phyloP scores from a whole-genome alignment of 2,113 vertebrate genomes.

The Atrichornis clamosus region DNA sequence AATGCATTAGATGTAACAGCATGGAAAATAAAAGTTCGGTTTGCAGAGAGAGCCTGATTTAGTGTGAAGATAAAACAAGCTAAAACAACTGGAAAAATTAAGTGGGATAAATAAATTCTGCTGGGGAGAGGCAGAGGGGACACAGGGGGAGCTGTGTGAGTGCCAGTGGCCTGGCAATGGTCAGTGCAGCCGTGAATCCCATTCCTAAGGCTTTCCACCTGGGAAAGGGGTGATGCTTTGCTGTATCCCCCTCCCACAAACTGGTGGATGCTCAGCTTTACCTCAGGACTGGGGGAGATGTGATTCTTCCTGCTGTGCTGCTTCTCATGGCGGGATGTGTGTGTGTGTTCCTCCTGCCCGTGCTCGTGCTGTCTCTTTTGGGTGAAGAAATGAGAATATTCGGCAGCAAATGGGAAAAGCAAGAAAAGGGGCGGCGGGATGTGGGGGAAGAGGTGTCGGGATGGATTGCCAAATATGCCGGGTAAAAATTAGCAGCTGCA shows the following conservation, averaged over 20 bases:
- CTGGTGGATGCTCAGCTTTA: neutral
- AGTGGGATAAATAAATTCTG: neutral
- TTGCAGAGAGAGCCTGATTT: neutral
- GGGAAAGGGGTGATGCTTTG: neutral
- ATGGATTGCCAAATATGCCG: constrained; percentile 66
- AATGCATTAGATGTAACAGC: constrained; percentile 48
- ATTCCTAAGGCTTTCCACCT: neutral
- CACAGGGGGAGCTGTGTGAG: neutral
- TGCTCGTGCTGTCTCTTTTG: neutral
- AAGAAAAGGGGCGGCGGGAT: neutral
- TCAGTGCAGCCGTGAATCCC: neutral
- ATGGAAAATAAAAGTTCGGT: constrained; percentile 38
- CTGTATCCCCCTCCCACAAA: neutral
- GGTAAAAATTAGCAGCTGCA: constrained; percentile 73
- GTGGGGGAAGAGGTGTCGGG: constrained; percentile 57
- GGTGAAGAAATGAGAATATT: neutral
- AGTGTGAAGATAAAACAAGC: constrained; percentile 38
- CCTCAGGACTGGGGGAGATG: neutral
- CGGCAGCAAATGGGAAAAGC: neutral
- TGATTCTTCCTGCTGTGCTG: neutral
- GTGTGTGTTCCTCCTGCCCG: neutral
- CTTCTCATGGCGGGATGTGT: neutral
- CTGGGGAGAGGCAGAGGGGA: neutral
- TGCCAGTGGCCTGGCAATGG: neutral
- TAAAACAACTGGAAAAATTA: constrained; percentile 34